These are phyloP conservation scores for Lepus europaeus DNA, from an alignment of 2,113 vertebrate species.

Conservation along the genomic window DNA sequence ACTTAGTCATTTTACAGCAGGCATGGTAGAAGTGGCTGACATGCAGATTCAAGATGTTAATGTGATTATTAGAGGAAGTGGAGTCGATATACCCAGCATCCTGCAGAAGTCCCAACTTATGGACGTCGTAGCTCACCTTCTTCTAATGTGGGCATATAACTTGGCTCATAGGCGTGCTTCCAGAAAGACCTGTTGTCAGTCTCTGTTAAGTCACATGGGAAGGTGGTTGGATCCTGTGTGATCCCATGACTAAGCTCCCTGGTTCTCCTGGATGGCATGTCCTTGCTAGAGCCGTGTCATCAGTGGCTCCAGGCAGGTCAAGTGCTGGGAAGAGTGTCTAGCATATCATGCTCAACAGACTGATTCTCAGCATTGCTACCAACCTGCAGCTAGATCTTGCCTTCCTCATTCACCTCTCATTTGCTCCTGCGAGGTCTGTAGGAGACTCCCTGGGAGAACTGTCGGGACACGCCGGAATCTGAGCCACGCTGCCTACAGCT, in stretches of 20 bases:
- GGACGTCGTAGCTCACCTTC: not conserved
- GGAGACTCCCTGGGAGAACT: not conserved
- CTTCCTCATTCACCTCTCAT: not conserved
- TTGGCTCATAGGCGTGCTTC: not conserved
- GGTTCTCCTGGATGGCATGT: not conserved
- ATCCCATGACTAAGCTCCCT: not conserved
- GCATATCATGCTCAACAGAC: not conserved
- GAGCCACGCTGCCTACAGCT: not conserved
- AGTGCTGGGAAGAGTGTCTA: not conserved
- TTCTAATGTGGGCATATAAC: not conserved
- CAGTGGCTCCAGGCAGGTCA: not conserved
- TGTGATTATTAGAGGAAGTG: not conserved
- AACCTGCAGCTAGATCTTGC: not conserved
- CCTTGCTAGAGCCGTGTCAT: no score
- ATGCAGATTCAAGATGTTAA: not conserved
- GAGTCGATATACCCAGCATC: not conserved
- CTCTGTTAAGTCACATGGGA: not conserved
- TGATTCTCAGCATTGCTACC: not conserved
- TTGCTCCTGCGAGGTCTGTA: not conserved
- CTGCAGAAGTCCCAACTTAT: not conserved
- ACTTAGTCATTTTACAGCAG: conserved; percentile 51
- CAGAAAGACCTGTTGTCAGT: not conserved
- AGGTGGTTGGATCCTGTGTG: not conserved
- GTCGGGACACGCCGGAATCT: not conserved
- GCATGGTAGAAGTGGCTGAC: not conserved